Evolutionary conservation across 64 coral and sea anemone genomes (phyloP).

Genomic region (Stichodactyla mertensii): DNA sequence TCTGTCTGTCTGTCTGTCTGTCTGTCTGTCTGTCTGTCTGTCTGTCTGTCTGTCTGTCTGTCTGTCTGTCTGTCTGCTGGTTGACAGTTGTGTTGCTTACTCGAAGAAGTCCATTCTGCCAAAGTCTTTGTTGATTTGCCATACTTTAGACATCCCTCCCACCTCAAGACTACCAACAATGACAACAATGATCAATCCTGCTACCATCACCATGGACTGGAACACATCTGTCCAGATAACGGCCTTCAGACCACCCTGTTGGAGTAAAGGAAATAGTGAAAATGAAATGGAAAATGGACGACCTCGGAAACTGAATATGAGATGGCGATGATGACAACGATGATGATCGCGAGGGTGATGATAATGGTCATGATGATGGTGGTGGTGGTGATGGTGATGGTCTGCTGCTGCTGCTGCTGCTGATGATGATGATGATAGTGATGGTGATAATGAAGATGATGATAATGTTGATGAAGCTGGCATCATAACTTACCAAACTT

Average conservation of each 20-base stretch:
- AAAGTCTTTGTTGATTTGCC: slow-evolving; percentile 66
- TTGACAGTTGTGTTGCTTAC: slow-evolving; percentile 42
- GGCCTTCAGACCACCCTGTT: slow-evolving; percentile 66
- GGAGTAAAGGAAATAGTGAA: not conserved
- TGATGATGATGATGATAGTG: not conserved
- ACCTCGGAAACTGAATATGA: not conserved
- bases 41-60: slow-evolving; percentile 15
- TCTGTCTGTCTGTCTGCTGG: slow-evolving; percentile 57
- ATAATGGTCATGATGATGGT: not conserved
- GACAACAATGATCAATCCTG: slow-evolving; percentile 56
- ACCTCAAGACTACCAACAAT: slow-evolving; percentile 68
- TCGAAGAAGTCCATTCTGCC: slow-evolving; percentile 56
- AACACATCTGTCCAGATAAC: slow-evolving; percentile 81
- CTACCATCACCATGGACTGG: slow-evolving; percentile 58
- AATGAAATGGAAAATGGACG: not conserved
- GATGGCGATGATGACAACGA: not conserved
- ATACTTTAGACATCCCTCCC: slow-evolving; percentile 51
- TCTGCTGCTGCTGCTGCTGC: not conserved
- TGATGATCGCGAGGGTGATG: not conserved
- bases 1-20: too few relatives aligned
- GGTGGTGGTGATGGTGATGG: not conserved
- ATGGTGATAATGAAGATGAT: not conserved
- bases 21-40: too few relatives aligned
- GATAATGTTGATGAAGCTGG: not conserved
- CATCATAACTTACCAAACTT: slow-evolving; percentile 37